Conservation (phyloP, 2,113 vertebrate genomes). For the Takifugu bimaculatus region DNA sequence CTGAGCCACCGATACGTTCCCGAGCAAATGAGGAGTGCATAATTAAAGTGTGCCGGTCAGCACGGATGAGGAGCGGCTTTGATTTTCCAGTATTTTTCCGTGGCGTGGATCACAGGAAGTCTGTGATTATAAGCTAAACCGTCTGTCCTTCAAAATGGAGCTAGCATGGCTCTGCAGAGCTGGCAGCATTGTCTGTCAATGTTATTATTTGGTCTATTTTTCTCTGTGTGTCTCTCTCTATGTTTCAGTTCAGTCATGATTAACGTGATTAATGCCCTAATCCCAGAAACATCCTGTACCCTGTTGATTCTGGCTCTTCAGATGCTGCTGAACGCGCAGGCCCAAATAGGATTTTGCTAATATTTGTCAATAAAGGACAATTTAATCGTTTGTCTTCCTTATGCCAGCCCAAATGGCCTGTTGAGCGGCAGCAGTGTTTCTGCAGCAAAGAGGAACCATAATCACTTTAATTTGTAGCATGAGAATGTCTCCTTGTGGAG, state of each 20-base stretch:
- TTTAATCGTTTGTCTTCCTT: conserved; percentile 62
- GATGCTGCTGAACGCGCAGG: conserved; percentile 31
- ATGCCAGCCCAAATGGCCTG: conserved; percentile 46
- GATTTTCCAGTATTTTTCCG: too few relatives aligned
- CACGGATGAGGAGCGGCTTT: too few relatives aligned
- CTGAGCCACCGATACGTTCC: background rate
- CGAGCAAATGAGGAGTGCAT: background rate
- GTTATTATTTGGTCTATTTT: background rate
- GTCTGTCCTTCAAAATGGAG: too few relatives aligned
- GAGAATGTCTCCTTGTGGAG: conserved; percentile 22
- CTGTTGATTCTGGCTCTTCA: conserved; percentile 35
- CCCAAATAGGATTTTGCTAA: conserved; percentile 57
- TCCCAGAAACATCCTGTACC: conserved; percentile 24
- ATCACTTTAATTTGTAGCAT: conserved; percentile 30
- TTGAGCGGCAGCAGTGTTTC: conserved; percentile 33
- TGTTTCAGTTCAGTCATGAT: conserved; percentile 41
- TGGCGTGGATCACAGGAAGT: too few relatives aligned
- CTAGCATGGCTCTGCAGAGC: too few relatives aligned
- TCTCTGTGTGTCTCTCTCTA: conserved; percentile 7
- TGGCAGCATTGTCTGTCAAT: too few relatives aligned
- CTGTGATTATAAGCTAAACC: too few relatives aligned
- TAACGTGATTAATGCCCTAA: conserved; percentile 47
- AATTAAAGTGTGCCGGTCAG: too few relatives aligned
- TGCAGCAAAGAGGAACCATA: conserved; percentile 34
- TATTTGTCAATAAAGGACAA: conserved; percentile 61